Evolutionary conservation across 2,888 invertebrate genomes (phyloP).

Genomic region (Leptinotarsa rubiginosa): DNA sequence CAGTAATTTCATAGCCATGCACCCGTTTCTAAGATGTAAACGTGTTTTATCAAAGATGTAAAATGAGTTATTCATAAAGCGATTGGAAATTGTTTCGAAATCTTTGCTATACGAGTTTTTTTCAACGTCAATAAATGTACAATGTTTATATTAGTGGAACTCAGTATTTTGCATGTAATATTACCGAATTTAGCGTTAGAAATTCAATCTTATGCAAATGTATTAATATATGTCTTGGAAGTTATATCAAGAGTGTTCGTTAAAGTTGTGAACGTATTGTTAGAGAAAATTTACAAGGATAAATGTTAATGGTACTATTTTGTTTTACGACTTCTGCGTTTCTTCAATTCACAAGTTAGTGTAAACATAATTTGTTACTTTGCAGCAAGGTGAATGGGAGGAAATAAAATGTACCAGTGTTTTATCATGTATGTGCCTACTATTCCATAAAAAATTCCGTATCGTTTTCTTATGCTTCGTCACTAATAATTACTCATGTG

Average conservation of each 20-base stretch:
- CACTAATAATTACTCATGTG: too few relatives aligned
- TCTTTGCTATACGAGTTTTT: not conserved
- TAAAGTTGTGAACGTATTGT: not conserved
- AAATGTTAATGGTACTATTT: conserved; percentile 1
- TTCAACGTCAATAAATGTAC: not conserved
- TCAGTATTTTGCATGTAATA: not conserved
- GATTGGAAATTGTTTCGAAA: conserved; percentile 23
- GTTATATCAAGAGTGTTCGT: conserved; percentile 7
- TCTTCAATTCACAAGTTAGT: not conserved
- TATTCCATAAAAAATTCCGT: too few relatives aligned
- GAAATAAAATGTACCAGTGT: not conserved
- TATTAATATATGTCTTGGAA: conserved; percentile 20
- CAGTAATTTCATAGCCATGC: conserved; percentile 36
- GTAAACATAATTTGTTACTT: not conserved
- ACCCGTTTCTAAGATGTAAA: conserved; percentile 34
- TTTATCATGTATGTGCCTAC: too few relatives aligned
- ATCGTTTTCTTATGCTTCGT: too few relatives aligned
- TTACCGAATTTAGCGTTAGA: not conserved
- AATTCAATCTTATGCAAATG: conserved; percentile 14
- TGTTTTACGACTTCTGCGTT: not conserved
- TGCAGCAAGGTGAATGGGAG: not conserved
- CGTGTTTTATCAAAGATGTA: conserved; percentile 29
- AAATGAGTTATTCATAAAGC: conserved; percentile 36
- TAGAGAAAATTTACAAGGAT: not conserved
- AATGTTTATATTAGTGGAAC: conserved; percentile 3